Evolutionary conservation across 1,140 invertebrate species (phyloP).

Genomic region (Ganaspis sp.): DNA sequence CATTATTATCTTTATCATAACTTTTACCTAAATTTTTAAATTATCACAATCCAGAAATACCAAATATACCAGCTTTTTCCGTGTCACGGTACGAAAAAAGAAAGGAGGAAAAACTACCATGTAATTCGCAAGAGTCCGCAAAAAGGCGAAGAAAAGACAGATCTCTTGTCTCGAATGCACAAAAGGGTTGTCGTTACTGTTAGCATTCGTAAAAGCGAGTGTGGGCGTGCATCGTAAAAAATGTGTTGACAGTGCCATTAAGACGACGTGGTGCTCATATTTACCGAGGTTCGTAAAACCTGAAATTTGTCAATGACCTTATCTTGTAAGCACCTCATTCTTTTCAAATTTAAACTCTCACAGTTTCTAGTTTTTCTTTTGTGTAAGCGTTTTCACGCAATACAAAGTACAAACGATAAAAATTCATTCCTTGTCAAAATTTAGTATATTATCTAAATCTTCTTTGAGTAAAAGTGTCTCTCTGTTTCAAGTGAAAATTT

Average conservation of each 20-base stretch:
- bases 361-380: conserved; percentile 32
- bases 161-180: conserved; percentile 40
- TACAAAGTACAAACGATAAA: too few relatives aligned
- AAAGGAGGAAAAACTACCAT: not conserved
- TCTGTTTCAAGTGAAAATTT: too few relatives aligned
- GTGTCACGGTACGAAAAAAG: not conserved
- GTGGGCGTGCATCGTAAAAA: conserved; percentile 60
- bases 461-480: too few relatives aligned
- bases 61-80: not conserved
- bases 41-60: not conserved
- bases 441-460: too few relatives aligned
- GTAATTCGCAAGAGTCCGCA: conserved; percentile 1
- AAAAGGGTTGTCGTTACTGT: conserved; percentile 49
- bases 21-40: too few relatives aligned
- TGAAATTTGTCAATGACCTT: conserved; percentile 56
- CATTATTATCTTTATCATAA: too few relatives aligned
- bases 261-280: conserved; percentile 50
- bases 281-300: conserved; percentile 59
- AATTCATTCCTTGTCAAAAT: too few relatives aligned
- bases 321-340: conserved; percentile 34
- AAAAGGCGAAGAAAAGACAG: conserved; percentile 47
- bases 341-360: conserved; percentile 40
- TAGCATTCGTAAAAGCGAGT: conserved; percentile 55
- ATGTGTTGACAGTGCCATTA: conserved; percentile 65
- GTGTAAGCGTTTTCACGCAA: not conserved